Conservation (phyloP, 2,888 invertebrate species). For the Artemia sinica region DNA sequence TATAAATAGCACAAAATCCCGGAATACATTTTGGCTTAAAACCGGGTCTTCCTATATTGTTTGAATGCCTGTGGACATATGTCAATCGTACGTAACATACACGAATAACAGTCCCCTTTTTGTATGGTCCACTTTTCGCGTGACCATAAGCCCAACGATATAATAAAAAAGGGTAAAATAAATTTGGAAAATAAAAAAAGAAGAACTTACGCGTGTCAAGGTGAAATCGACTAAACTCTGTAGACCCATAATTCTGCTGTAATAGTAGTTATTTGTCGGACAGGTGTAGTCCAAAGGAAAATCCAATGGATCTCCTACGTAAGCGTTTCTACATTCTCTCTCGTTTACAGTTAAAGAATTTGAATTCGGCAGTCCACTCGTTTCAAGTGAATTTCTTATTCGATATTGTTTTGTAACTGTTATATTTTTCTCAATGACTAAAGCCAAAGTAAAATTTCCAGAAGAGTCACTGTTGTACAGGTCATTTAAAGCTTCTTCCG, state of each 20-base stretch:
- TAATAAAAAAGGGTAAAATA: too few species aligned
- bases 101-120: too few species aligned
- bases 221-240: constrained; percentile 53
- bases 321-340: background rate
- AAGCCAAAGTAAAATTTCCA: constrained; percentile 26
- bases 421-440: constrained; percentile 15
- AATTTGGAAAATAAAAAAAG: background rate
- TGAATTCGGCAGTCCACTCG: background rate
- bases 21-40: too few species aligned
- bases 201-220: constrained; percentile 44
- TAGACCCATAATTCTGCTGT: constrained; percentile 53
- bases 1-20: too few species aligned
- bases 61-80: too few species aligned
- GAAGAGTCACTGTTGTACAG: constrained; percentile 48
- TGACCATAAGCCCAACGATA: too few species aligned
- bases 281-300: constrained; percentile 53
- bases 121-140: too few species aligned
- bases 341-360: background rate
- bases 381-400: constrained; percentile 14
- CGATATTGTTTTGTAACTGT: background rate
- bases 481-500: constrained; percentile 46
- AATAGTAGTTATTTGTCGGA: constrained; percentile 55
- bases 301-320: constrained; percentile 28
- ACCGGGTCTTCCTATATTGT: too few species aligned
- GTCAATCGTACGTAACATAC: too few species aligned